These are phyloP conservation scores for Drosophila truncata DNA, from an alignment of 1,140 invertebrate species.

Conservation along the genomic window DNA sequence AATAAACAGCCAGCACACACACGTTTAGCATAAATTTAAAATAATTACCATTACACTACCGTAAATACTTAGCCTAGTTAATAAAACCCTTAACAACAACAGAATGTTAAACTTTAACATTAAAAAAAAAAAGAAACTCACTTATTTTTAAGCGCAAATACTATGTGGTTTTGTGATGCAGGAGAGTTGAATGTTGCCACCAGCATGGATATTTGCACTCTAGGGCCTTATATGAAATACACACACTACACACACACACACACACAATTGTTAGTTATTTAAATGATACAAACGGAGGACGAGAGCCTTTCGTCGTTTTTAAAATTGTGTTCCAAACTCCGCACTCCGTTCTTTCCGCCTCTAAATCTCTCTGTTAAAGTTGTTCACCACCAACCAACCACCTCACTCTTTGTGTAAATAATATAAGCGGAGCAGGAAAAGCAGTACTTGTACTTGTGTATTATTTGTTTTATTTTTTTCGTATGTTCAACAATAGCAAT, in stretches of 20 bases:
- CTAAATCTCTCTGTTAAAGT: constrained; percentile 66
- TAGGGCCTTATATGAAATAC: constrained; percentile 82
- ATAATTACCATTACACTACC: constrained; percentile 56
- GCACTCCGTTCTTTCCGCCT: constrained; percentile 10
- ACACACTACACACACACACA: constrained; percentile 54
- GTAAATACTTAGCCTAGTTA: constrained; percentile 74
- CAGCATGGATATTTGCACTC: constrained; percentile 78
- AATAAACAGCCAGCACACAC: constrained; percentile 68
- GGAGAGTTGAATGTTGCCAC: constrained; percentile 47
- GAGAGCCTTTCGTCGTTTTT: constrained; percentile 37
- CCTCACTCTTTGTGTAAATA: constrained; percentile 67
- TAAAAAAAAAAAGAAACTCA: constrained; percentile 37
- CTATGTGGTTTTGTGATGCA: constrained; percentile 74
- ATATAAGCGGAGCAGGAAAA: constrained; percentile 55
- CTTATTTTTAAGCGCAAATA: constrained; percentile 79
- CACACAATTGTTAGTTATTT: constrained; percentile 79
- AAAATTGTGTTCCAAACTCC: constrained; percentile 49
- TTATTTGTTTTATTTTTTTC: constrained; percentile 70
- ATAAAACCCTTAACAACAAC: constrained; percentile 55
- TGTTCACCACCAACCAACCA: constrained; percentile 35
- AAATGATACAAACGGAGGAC: constrained; percentile 56
- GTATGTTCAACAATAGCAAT: constrained; percentile 40
- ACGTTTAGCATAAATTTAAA: constrained; percentile 80
- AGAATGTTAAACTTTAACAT: constrained; percentile 71
- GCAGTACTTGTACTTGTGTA: constrained; percentile 40